Evolutionary conservation across 2,113 vertebrate species (phyloP).

Genomic region (Ibidorhyncha struthersii): DNA sequence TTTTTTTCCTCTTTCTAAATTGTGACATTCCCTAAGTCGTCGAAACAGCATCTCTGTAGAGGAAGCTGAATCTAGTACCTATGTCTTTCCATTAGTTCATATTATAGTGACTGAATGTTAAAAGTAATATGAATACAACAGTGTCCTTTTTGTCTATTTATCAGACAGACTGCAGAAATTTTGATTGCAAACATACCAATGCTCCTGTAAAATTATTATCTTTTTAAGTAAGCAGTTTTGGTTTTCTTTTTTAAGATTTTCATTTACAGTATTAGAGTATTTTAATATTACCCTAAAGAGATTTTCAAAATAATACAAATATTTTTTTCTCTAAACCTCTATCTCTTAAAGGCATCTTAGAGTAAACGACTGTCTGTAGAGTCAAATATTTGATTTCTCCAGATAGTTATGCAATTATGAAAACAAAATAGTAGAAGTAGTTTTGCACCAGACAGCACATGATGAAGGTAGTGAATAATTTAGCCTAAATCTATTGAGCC

Average conservation of each 20-base stretch:
- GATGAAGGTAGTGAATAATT: constrained; percentile 71
- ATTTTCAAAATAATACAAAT: constrained; percentile 7
- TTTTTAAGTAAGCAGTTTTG: background rate
- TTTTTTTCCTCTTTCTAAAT: background rate
- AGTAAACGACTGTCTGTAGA: background rate
- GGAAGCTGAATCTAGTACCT: constrained; percentile 46
- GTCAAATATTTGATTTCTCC: constrained; percentile 10
- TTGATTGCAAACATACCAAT: constrained; percentile 9
- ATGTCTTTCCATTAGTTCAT: background rate
- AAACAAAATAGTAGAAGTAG: constrained; percentile 55
- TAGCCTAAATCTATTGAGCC: constrained; percentile 66
- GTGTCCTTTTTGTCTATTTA: constrained; percentile 21
- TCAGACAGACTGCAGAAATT: constrained; percentile 30
- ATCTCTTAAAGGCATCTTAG: background rate
- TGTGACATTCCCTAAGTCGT: background rate
- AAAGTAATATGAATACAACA: constrained; percentile 41
- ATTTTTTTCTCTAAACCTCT: background rate
- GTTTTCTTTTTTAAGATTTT: constrained; percentile 58
- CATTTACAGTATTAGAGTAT: constrained; percentile 35
- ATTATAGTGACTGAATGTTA: constrained; percentile 33
- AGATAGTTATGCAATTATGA: constrained; percentile 14
- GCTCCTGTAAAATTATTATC: constrained; percentile 40
- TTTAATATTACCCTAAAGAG: constrained; percentile 54
- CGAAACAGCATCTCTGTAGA: constrained; percentile 36
- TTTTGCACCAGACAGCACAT: constrained; percentile 69